Evolutionary conservation across 1,140 invertebrate genomes (phyloP).

Genomic region (Oscheius sp.): DNA sequence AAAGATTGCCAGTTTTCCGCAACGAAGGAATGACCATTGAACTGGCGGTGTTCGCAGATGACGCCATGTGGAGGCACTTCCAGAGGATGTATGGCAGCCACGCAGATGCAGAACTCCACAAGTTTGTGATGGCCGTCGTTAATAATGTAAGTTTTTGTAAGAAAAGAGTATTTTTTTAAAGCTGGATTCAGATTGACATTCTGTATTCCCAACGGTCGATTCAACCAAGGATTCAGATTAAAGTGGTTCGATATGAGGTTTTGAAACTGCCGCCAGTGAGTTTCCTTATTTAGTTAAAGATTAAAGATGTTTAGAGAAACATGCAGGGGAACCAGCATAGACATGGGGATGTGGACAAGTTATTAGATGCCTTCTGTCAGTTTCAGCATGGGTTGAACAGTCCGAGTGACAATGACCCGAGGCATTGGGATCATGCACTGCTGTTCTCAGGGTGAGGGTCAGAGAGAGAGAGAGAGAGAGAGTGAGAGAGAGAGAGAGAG

Average conservation of each 20-base stretch:
- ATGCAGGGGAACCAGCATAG: constrained; percentile 22
- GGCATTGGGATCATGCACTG: constrained; percentile 47
- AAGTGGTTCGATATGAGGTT: constrained; percentile 43
- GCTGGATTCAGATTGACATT: constrained; percentile 45
- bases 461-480: not conserved
- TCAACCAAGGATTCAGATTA: constrained; percentile 39
- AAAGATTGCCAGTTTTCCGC: not conserved
- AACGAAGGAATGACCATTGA: constrained; percentile 38
- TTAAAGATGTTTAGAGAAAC: constrained; percentile 7
- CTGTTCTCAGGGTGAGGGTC: constrained; percentile 43
- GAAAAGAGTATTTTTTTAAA: constrained; percentile 15
- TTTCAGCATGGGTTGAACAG: constrained; percentile 41
- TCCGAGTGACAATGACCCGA: constrained; percentile 34
- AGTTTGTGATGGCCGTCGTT: constrained; percentile 42
- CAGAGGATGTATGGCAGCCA: constrained; percentile 38
- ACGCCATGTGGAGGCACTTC: constrained; percentile 45
- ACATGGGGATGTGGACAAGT: constrained; percentile 41
- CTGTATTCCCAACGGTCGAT: constrained; percentile 40
- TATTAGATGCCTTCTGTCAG: constrained; percentile 43
- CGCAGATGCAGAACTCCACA: constrained; percentile 41
- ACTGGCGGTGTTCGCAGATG: constrained; percentile 45
- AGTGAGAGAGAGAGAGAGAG: not conserved
- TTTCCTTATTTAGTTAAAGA: not conserved
- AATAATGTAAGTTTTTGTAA: constrained; percentile 37
- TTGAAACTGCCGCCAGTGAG: constrained; percentile 43